phyloP scores from a whole-genome alignment of 2,888 invertebrate genomes.

The Oxytorus armatus region DNA sequence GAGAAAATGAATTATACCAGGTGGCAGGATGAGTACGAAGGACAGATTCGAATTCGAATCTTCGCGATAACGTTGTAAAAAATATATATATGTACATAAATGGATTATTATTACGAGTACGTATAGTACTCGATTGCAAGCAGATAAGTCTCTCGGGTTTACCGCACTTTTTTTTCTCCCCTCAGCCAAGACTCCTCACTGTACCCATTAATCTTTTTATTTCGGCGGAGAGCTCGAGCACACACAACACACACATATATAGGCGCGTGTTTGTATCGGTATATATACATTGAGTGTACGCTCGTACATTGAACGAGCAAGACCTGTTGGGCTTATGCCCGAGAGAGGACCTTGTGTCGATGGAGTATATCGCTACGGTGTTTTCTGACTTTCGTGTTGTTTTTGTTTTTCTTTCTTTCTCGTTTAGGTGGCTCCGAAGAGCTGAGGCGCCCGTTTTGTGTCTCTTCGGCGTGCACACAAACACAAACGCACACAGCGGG shows the following conservation, averaged over 20 bases:
- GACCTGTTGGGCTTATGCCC: constrained; percentile 62
- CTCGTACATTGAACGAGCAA: constrained; percentile 57
- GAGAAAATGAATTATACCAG: constrained; percentile 48
- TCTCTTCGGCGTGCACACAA: constrained; percentile 45
- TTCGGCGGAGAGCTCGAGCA: constrained; percentile 56
- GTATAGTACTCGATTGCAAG: constrained; percentile 59
- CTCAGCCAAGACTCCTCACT: constrained; percentile 22
- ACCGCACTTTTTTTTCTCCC: constrained; percentile 51
- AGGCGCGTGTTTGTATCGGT: too few species aligned
- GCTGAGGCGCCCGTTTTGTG: constrained; percentile 58
- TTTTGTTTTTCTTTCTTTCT: constrained; percentile 39
- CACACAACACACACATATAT: constrained; percentile 15
- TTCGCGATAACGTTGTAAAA: constrained; percentile 17
- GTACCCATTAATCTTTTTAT: constrained; percentile 68
- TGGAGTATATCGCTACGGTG: constrained; percentile 79
- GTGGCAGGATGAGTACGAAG: constrained; percentile 30
- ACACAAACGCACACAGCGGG: constrained; percentile 1
- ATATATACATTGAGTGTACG: constrained; percentile 24
- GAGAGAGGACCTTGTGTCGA: constrained; percentile 73
- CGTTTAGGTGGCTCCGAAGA: constrained; percentile 57
- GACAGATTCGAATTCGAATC: constrained; percentile 46
- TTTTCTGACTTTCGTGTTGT: constrained; percentile 73
- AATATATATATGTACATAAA: neutral
- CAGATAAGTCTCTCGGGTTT: constrained; percentile 56
- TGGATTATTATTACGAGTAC: constrained; percentile 60